These are phyloP conservation scores for Stichodactyla helianthus DNA, from an alignment of 64 coral and sea anemone genomes.

Conservation along the genomic window DNA sequence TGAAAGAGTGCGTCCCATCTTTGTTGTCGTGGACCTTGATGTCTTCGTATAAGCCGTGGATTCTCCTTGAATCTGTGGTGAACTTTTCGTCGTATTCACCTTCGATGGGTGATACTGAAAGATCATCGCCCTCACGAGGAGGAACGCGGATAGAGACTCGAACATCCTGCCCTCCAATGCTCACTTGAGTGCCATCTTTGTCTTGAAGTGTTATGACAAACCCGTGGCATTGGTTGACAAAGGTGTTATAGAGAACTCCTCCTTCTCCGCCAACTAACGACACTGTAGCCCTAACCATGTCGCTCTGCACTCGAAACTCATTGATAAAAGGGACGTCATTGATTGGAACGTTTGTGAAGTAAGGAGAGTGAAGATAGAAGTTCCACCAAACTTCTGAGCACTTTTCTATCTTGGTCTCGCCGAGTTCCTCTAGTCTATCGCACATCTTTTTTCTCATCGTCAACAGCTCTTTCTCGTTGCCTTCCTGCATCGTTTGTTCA, in stretches of 20 bases:
- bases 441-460: background rate
- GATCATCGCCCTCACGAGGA: background rate
- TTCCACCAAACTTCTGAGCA: background rate
- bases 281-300: background rate
- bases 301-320: background rate
- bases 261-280: background rate
- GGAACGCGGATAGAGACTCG: background rate
- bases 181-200: background rate
- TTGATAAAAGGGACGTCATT: background rate
- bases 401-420: background rate
- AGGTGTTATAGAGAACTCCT: constrained; percentile 13
- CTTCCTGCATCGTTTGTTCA: background rate
- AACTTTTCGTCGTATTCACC: background rate
- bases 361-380: constrained; percentile 10
- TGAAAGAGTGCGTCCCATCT: constrained; percentile 14
- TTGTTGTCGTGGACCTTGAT: constrained; percentile 4
- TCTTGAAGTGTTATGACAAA: constrained; percentile 21
- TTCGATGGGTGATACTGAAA: background rate
- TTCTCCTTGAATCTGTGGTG: background rate
- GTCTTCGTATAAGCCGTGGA: background rate
- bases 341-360: background rate
- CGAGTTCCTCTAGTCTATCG: background rate
- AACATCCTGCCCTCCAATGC: constrained; percentile 6
- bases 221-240: background rate
- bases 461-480: constrained; percentile 10